These are phyloP conservation scores for Panopea generosa DNA, from an alignment of 2,888 invertebrate species.

Conservation along the genomic window DNA sequence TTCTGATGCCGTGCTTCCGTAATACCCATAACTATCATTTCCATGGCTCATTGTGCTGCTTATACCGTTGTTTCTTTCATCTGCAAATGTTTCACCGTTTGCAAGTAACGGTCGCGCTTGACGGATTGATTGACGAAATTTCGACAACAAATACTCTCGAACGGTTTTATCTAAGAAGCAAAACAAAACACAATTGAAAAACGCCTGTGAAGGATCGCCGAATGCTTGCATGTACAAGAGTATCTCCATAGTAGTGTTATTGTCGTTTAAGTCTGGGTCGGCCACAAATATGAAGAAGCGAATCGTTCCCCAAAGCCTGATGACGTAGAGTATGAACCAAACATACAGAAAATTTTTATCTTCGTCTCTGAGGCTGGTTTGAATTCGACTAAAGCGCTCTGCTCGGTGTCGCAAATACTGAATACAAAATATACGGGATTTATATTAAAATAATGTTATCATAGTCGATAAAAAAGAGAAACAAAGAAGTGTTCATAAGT, in stretches of 20 bases:
- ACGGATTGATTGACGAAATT: too few relatives aligned
- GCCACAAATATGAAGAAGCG: constrained; percentile 36
- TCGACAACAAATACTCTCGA: neutral
- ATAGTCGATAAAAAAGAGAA: too few relatives aligned
- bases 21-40: too few relatives aligned
- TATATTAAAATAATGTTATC: neutral
- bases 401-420: constrained; percentile 1
- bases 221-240: constrained; percentile 52
- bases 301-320: constrained; percentile 62
- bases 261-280: neutral
- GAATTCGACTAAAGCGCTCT: constrained; percentile 10
- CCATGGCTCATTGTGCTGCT: too few relatives aligned
- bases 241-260: neutral
- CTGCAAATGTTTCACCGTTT: too few relatives aligned
- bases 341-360: constrained; percentile 56
- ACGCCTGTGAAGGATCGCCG: constrained; percentile 60
- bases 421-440: too few relatives aligned
- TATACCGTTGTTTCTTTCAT: too few relatives aligned
- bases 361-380: constrained; percentile 43
- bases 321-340: constrained; percentile 51
- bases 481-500: too few relatives aligned
- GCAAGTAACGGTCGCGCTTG: too few relatives aligned
- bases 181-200: constrained; percentile 57
- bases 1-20: too few relatives aligned
- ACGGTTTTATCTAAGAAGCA: constrained; percentile 57